Conservation (phyloP, 1,140 invertebrate genomes). For the Heliconius nattereri region DNA sequence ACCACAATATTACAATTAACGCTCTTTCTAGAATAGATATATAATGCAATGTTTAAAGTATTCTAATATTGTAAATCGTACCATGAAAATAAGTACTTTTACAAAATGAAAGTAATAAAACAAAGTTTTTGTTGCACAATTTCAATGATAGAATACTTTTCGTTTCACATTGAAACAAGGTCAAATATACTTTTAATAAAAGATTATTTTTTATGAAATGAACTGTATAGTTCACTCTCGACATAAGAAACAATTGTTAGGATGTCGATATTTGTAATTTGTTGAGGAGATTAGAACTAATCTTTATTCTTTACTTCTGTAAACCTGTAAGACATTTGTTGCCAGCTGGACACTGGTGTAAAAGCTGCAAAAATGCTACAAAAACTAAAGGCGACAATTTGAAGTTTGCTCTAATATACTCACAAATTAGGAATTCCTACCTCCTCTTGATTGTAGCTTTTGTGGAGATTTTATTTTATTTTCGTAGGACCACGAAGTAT, state of each 20-base stretch:
- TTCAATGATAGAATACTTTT: constrained; percentile 6
- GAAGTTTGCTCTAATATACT: background rate
- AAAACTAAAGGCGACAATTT: background rate
- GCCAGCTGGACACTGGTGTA: background rate
- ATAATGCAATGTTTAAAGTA: background rate
- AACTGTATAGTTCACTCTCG: background rate
- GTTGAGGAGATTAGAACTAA: background rate
- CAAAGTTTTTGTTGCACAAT: background rate
- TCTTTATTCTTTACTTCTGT: background rate
- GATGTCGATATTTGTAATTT: background rate
- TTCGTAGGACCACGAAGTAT: background rate
- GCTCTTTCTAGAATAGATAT: background rate
- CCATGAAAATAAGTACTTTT: background rate
- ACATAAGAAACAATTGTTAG: background rate
- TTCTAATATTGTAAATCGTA: constrained; percentile 7
- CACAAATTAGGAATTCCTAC: background rate
- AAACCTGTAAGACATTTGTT: background rate
- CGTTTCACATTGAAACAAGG: constrained; percentile 11
- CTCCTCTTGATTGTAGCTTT: background rate
- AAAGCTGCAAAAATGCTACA: background rate
- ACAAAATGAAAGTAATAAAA: background rate
- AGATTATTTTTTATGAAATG: constrained; percentile 2
- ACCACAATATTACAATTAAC: background rate
- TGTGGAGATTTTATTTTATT: constrained; percentile 1
- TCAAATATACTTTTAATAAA: constrained; percentile 11